These are phyloP conservation scores for Poecile atricapillus DNA, from an alignment of 2,113 vertebrate species.

Conservation along the genomic window DNA sequence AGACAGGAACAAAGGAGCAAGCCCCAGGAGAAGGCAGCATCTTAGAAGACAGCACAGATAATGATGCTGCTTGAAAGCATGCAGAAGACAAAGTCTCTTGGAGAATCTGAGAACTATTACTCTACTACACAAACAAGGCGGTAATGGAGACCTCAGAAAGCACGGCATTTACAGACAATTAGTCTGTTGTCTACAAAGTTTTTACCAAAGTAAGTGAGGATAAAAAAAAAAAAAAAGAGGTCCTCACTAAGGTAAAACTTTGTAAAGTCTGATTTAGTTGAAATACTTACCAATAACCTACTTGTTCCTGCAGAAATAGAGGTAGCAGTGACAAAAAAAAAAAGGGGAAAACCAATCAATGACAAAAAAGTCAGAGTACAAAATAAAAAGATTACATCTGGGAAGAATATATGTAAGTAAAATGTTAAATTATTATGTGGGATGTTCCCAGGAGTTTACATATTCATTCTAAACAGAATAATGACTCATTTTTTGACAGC, in stretches of 20 bases:
- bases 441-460: not conserved
- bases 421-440: not conserved
- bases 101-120: not conserved
- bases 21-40: conserved; percentile 58
- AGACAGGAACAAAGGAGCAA: conserved; percentile 48
- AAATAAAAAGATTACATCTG: conserved; percentile 53
- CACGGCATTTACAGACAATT: conserved; percentile 58
- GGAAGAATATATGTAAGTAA: conserved; percentile 7
- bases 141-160: conserved; percentile 60
- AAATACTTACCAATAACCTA: conserved; percentile 78
- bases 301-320: conserved; percentile 72
- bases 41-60: conserved; percentile 53
- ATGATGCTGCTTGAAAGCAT: conserved; percentile 66
- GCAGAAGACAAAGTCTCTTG: conserved; percentile 48
- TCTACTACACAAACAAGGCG: conserved; percentile 67
- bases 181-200: conserved; percentile 72
- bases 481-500: not conserved
- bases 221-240: not conserved
- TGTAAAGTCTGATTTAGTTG: conserved; percentile 62
- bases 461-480: not conserved
- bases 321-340: conserved; percentile 74
- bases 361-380: conserved; percentile 54
- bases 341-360: conserved; percentile 75
- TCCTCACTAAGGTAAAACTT: conserved; percentile 75
- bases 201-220: conserved; percentile 63